Evolutionary conservation across 2,113 vertebrate genomes (phyloP).

Genomic region (Delphinapterus leucas): DNA sequence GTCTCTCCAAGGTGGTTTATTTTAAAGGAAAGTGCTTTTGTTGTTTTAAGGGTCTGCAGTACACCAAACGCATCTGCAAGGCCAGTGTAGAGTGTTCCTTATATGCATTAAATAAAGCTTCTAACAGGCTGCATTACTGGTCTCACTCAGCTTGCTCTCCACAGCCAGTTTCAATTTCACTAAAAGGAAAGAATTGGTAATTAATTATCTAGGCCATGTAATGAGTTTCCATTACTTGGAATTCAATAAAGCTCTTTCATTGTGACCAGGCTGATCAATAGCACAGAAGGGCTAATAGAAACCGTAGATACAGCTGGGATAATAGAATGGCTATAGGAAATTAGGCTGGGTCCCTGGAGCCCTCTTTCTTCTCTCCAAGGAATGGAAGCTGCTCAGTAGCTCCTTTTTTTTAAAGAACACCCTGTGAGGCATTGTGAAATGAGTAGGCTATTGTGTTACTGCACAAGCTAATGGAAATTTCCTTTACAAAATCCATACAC

Average conservation of each 20-base stretch:
- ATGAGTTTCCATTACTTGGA: constrained; percentile 75
- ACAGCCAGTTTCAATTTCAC: constrained; percentile 69
- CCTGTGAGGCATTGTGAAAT: constrained; percentile 66
- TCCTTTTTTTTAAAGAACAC: constrained; percentile 49
- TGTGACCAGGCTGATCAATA: constrained; percentile 50
- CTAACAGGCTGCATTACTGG: constrained; percentile 47
- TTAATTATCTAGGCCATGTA: constrained; percentile 71
- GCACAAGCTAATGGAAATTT: constrained; percentile 65
- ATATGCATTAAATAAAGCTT: constrained; percentile 66
- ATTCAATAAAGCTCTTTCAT: constrained; percentile 75
- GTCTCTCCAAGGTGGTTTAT: constrained; percentile 38
- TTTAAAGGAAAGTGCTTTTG: constrained; percentile 49
- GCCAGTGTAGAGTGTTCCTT: constrained; percentile 35
- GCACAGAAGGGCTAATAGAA: constrained; percentile 71
- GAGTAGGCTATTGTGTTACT: constrained; percentile 69
- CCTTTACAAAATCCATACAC: constrained; percentile 65
- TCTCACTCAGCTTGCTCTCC: constrained; percentile 46
- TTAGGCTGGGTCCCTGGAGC: constrained; percentile 60
- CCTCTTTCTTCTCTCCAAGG: constrained; percentile 53
- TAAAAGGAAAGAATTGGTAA: constrained; percentile 67
- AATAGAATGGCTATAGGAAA: constrained; percentile 79
- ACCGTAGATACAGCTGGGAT: constrained; percentile 65
- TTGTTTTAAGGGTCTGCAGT: constrained; percentile 55
- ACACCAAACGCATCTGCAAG: constrained; percentile 57
- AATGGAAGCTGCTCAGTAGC: constrained; percentile 66